Evolutionary conservation across 2,888 invertebrate species (phyloP).

Genomic region (Malthinus flaveolus): DNA sequence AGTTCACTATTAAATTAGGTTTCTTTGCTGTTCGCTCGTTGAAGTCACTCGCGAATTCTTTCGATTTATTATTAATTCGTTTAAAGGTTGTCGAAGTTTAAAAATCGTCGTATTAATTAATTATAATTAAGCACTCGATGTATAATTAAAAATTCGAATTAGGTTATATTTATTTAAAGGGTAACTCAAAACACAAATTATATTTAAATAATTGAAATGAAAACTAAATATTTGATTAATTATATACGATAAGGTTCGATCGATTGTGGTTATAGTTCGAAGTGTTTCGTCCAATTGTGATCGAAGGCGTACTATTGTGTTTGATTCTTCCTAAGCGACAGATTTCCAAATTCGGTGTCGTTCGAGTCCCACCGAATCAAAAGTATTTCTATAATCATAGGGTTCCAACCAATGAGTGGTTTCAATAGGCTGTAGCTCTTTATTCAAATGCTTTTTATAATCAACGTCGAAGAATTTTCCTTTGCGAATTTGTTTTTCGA

Average conservation of each 20-base stretch:
- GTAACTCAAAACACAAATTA: slow-evolving; percentile 14
- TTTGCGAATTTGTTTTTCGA: slow-evolving; percentile 49
- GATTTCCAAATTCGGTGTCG: slow-evolving; percentile 52
- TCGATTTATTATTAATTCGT: background rate
- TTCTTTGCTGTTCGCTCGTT: background rate
- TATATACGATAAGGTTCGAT: slow-evolving; percentile 21
- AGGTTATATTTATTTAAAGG: slow-evolving; percentile 3
- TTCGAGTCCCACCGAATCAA: slow-evolving; percentile 52
- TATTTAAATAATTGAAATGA: slow-evolving; percentile 15
- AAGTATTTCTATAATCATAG: slow-evolving; percentile 48
- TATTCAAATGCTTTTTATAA: slow-evolving; percentile 49
- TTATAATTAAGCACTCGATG: slow-evolving; percentile 11
- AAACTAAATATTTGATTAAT: slow-evolving; percentile 14
- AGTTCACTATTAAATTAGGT: slow-evolving; percentile 1
- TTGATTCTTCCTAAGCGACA: slow-evolving; percentile 40
- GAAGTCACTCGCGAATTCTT: background rate
- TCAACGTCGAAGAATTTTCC: slow-evolving; percentile 52
- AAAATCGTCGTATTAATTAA: slow-evolving; percentile 6
- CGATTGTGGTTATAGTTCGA: slow-evolving; percentile 36
- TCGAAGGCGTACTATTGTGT: slow-evolving; percentile 41
- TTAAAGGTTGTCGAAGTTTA: slow-evolving; percentile 1
- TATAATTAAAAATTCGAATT: slow-evolving; percentile 3
- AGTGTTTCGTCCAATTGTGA: slow-evolving; percentile 39
- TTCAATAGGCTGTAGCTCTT: slow-evolving; percentile 32
- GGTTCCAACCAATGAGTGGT: slow-evolving; percentile 46